Conservation (phyloP, 2,113 vertebrate species). For the Clarias gariepinus region DNA sequence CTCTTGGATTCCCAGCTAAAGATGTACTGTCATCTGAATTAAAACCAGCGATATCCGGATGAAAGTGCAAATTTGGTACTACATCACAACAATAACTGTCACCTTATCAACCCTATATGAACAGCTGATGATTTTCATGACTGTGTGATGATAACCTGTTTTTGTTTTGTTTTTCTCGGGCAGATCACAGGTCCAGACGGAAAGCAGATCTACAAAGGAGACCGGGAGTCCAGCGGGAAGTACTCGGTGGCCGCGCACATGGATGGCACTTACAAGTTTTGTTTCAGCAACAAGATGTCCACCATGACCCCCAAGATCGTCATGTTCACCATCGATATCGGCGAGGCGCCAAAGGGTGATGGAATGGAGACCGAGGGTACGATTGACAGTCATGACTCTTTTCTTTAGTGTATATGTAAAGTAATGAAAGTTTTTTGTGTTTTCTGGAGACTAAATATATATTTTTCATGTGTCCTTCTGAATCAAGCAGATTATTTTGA, state of each 20-base stretch:
- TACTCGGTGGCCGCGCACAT: constrained; percentile 98
- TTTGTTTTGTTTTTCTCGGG: not conserved
- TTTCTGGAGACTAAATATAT: not conserved
- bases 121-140: not conserved
- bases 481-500: not conserved
- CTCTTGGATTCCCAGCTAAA: not conserved
- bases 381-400: not conserved
- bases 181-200: constrained; percentile 98
- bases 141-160: not conserved
- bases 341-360: constrained; percentile 93
- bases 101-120: not conserved
- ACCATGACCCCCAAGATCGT: constrained; percentile 99
- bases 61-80: not conserved
- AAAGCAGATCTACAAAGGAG: constrained; percentile 95
- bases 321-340: constrained; percentile 98
- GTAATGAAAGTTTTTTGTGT: not conserved
- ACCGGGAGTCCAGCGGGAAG: constrained; percentile 95
- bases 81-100: not conserved
- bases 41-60: not conserved
- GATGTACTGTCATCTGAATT: not conserved
- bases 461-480: not conserved
- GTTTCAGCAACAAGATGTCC: constrained; percentile 99
- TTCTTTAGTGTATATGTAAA: not conserved
- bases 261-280: constrained; percentile 97
- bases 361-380: constrained; percentile 98